Conservation (phyloP, 2,888 invertebrate genomes). For the Thelaira solivaga region DNA sequence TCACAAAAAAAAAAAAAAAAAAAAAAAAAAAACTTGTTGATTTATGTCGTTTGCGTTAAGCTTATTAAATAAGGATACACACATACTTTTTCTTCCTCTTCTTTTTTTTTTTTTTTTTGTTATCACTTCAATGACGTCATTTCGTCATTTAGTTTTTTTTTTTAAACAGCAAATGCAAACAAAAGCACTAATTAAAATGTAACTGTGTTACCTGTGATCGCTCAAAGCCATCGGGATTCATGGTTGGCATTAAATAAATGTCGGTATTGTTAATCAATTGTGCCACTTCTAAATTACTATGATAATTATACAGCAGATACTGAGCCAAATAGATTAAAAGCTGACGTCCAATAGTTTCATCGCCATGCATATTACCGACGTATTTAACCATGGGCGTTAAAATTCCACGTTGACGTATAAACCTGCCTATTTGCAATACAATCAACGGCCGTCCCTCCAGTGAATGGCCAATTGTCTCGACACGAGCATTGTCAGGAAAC, state of each 20-base stretch:
- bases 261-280: conserved; percentile 90
- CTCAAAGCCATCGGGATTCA: conserved; percentile 98
- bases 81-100: background rate
- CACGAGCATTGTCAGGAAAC: conserved; percentile 84
- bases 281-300: conserved; percentile 83
- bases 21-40: conserved; percentile 28
- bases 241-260: conserved; percentile 96
- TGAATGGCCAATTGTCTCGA: conserved; percentile 89
- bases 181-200: background rate
- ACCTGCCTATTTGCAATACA: conserved; percentile 84
- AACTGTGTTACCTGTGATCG: conserved; percentile 84
- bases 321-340: conserved; percentile 89
- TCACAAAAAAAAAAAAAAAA: background rate
- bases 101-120: background rate
- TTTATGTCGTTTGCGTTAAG: conserved; percentile 4
- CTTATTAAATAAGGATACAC: conserved; percentile 18
- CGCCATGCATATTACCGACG: conserved; percentile 98
- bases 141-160: background rate
- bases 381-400: conserved; percentile 94
- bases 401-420: conserved; percentile 79
- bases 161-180: background rate
- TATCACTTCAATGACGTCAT: background rate
- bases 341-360: conserved; percentile 92
- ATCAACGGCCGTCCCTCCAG: conserved; percentile 88
- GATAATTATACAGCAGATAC: conserved; percentile 88